Conservation (phyloP, 1,140 invertebrate genomes). For the Latrodectus geometricus region DNA sequence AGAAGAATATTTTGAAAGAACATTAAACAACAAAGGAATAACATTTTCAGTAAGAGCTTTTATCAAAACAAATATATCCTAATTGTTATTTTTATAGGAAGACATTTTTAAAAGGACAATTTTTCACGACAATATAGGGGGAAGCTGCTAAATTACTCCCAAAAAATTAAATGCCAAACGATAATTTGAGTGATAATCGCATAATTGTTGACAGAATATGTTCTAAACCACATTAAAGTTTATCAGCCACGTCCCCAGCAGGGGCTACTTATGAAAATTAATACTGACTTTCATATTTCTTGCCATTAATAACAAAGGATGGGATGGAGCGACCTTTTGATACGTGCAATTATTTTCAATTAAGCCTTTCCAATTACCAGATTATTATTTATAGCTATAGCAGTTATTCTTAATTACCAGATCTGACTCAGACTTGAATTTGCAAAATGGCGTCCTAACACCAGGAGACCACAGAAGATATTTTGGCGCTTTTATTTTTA, state of each 20-base stretch:
- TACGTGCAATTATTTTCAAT: constrained; percentile 54
- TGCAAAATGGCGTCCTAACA: neutral
- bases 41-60: neutral
- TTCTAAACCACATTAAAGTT: constrained; percentile 7
- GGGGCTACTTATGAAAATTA: constrained; percentile 15
- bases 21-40: neutral
- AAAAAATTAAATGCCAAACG: neutral
- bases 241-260: neutral
- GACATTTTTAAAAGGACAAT: neutral
- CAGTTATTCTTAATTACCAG: constrained; percentile 33
- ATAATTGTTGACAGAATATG: neutral
- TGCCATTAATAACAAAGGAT: constrained; percentile 15
- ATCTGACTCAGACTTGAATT: neutral
- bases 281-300: constrained; percentile 47
- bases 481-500: neutral
- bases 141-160: neutral
- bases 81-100: neutral
- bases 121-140: neutral
- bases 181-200: neutral
- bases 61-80: neutral
- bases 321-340: constrained; percentile 33
- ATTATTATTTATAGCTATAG: constrained; percentile 47
- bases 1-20: neutral
- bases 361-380: constrained; percentile 42
- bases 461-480: neutral